Evolutionary conservation across 1,140 invertebrate genomes (phyloP), one percentile per base, ranked within the genome.

Genomic region (Homalodisca vitripennis): DNA sequence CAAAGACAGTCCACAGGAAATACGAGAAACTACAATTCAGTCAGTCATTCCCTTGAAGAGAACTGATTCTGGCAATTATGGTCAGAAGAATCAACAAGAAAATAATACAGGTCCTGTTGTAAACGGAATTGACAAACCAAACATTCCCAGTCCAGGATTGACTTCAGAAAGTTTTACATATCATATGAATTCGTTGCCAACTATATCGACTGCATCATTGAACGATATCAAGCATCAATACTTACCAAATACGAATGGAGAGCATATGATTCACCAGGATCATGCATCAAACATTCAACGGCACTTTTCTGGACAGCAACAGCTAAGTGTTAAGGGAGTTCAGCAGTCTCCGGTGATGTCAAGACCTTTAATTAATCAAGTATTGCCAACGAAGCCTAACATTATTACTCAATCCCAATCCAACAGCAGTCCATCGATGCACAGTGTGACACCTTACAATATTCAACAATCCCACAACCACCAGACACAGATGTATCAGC

Each of bases 1-100:
- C 73, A 90, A 90, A 79, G 76, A 77, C 26, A 48, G 65, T 12
- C 69, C 73, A 24, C 63, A 68, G 34, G 69, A 74, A 66, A 71
- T 70, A 66, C 69, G 72, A 51, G 76, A 75, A 70, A 72, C 72
- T 17, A 63, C 73, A 17, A 73, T 75, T 14, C 73, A 76, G 27
- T 76, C 75, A 29, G 74, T 77, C 20, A 74, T 77, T 24, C 76
- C 76, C 26, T 73, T 77, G 48, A 77, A 77, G 69, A 67, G 76
- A 66, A 77, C 73, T 34, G 76, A 77, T 65, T 77, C 76, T 32
- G 71, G 67, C 12, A 72, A 67, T 29, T 69, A 68, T 67, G 70
- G 55, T 60, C 27, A 60, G 13, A 60, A 26, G n/a, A 60, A 60
- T n/a, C 55, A 60, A 60, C 22, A 60, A 60, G 6, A 41, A 41